These are phyloP conservation scores for Epinephelus lanceolatus DNA, from an alignment of 2,113 vertebrate genomes.

Conservation along the genomic window DNA sequence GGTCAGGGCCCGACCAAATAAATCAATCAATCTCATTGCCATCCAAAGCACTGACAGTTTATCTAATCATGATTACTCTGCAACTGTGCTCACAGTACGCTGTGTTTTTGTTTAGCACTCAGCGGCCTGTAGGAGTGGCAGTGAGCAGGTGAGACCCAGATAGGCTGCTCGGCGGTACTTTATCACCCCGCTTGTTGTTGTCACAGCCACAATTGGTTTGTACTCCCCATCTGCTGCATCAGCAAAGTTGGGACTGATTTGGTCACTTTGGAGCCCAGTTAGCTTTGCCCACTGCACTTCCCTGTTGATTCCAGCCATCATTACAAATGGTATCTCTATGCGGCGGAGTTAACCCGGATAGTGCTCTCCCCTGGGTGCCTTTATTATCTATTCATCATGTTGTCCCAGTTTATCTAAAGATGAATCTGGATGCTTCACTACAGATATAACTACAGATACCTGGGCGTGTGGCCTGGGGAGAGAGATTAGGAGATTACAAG, in stretches of 20 bases:
- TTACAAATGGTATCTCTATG: slow-evolving; percentile 80
- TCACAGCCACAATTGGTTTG: slow-evolving; percentile 81
- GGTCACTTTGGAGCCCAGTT: slow-evolving; percentile 78
- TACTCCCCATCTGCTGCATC: slow-evolving; percentile 77
- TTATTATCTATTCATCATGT: slow-evolving; percentile 86
- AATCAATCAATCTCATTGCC: slow-evolving; percentile 8
- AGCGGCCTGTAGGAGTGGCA: slow-evolving; percentile 39
- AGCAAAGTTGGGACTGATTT: slow-evolving; percentile 80
- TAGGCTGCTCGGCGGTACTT: slow-evolving; percentile 74
- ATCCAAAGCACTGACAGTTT: slow-evolving; percentile 24
- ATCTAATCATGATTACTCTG: slow-evolving; percentile 29
- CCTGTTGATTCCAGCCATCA: slow-evolving; percentile 72
- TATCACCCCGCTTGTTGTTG: slow-evolving; percentile 80
- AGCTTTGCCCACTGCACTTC: slow-evolving; percentile 63
- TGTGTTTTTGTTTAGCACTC: slow-evolving; percentile 36
- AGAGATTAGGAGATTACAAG: slow-evolving; percentile 69
- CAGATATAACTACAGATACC: slow-evolving; percentile 72
- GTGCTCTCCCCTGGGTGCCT: slow-evolving; percentile 76
- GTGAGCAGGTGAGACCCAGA: slow-evolving; percentile 81
- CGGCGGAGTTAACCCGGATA: slow-evolving; percentile 82
- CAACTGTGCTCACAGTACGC: slow-evolving; percentile 18
- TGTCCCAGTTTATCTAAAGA: slow-evolving; percentile 84
- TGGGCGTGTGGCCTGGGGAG: slow-evolving; percentile 60
- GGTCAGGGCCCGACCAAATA: slow-evolving; percentile 33
- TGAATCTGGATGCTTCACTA: slow-evolving; percentile 73